phyloP scores from a whole-genome alignment of 2,888 invertebrate genomes.

The Argyresthia albistria region DNA sequence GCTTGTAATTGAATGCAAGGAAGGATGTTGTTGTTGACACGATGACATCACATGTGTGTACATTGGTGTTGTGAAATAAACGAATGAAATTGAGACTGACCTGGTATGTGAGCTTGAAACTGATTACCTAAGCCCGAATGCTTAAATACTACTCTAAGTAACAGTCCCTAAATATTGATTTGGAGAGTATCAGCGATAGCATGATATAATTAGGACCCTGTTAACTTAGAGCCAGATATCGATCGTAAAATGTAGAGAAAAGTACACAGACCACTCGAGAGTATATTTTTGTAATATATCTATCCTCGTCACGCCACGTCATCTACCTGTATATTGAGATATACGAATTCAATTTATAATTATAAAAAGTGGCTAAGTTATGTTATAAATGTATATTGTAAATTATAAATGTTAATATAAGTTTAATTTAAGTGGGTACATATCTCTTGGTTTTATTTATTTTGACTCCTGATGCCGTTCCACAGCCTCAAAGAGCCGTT shows the following conservation, averaged over 20 bases:
- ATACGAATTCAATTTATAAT: slow-evolving; percentile 20
- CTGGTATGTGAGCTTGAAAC: neutral
- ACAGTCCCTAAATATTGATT: no score
- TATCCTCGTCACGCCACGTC: slow-evolving; percentile 25
- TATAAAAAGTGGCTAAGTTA: slow-evolving; percentile 56
- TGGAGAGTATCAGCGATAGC: neutral
- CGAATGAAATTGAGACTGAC: neutral
- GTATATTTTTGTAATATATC: slow-evolving; percentile 44
- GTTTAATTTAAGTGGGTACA: slow-evolving; percentile 52
- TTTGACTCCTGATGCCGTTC: neutral
- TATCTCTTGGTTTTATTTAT: slow-evolving; percentile 32
- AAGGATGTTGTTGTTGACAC: no score
- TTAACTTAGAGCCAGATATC: neutral
- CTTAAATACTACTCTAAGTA: neutral
- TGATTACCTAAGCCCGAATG: no score
- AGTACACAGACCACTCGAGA: slow-evolving; percentile 5
- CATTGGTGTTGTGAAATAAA: neutral
- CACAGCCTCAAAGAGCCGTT: no score
- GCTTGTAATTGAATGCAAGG: no score
- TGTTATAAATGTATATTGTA: slow-evolving; percentile 50
- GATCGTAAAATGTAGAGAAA: no score
- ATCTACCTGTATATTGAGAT: slow-evolving; percentile 13
- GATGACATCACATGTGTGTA: no score
- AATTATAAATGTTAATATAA: slow-evolving; percentile 58
- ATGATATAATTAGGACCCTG: slow-evolving; percentile 16